These are phyloP conservation scores for Vimba vimba DNA, from an alignment of 2,113 vertebrate genomes.

Conservation along the genomic window DNA sequence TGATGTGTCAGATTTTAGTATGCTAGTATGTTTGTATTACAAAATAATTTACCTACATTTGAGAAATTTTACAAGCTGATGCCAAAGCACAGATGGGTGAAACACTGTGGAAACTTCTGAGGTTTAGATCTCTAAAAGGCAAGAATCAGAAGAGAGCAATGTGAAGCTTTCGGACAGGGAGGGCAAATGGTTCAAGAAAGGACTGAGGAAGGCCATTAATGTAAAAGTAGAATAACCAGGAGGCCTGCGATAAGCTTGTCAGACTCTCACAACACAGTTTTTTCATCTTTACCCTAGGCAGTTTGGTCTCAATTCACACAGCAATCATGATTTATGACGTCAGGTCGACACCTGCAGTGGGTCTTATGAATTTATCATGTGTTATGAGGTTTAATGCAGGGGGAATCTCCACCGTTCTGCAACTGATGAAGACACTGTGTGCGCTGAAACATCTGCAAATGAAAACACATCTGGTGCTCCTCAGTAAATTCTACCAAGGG, in stretches of 20 bases:
- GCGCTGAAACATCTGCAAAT: background rate
- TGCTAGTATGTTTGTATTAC: too few species aligned
- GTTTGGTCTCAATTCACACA: slow-evolving; percentile 24
- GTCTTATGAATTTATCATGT: slow-evolving; percentile 3
- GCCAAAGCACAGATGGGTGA: background rate
- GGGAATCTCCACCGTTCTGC: background rate
- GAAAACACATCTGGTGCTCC: background rate
- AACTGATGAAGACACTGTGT: background rate
- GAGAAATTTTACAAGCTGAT: background rate
- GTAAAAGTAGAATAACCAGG: slow-evolving; percentile 4
- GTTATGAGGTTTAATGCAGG: background rate
- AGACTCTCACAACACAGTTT: background rate
- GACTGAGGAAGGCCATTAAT: background rate
- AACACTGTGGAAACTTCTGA: background rate
- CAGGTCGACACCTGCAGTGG: slow-evolving; percentile 17
- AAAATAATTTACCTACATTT: background rate
- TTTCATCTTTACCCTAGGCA: background rate
- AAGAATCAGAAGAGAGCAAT: background rate
- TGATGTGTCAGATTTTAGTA: too few species aligned
- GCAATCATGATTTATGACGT: slow-evolving; percentile 19
- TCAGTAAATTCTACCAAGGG: background rate
- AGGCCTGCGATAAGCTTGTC: background rate
- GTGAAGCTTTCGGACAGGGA: background rate
- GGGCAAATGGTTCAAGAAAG: background rate
- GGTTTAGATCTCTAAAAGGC: background rate